These are phyloP conservation scores for Mirounga angustirostris DNA, from an alignment of 2,113 vertebrate genomes.

Conservation along the genomic window DNA sequence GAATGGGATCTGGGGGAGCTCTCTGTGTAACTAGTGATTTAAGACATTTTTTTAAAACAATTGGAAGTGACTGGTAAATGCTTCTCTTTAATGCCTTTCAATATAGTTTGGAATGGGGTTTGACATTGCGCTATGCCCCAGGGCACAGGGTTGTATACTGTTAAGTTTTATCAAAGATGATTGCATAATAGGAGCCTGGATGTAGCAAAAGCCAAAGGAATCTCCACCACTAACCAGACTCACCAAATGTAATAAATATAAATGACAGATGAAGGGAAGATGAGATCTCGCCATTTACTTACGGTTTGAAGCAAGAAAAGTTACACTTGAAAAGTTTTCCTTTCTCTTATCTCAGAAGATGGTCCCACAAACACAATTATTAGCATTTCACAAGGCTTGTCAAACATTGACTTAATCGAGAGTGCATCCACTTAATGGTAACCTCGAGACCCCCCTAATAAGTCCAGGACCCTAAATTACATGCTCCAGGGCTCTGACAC, in stretches of 20 bases:
- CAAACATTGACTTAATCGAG: slow-evolving; percentile 62
- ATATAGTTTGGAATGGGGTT: background rate
- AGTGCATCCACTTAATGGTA: background rate
- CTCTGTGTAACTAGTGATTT: slow-evolving; percentile 34
- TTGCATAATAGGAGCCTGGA: slow-evolving; percentile 56
- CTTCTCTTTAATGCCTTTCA: background rate
- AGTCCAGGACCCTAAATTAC: slow-evolving; percentile 24
- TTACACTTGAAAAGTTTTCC: background rate
- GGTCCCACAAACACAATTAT: background rate
- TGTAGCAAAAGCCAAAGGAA: slow-evolving; percentile 62
- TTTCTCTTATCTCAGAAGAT: slow-evolving; percentile 48
- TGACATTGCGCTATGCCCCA: background rate
- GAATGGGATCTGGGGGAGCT: background rate
- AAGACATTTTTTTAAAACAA: background rate
- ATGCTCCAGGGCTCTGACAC: background rate
- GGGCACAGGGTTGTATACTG: background rate
- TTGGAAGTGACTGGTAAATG: background rate
- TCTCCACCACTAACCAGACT: slow-evolving; percentile 67
- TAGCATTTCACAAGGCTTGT: slow-evolving; percentile 54
- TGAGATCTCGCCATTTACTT: slow-evolving; percentile 70
- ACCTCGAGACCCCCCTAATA: slow-evolving; percentile 45
- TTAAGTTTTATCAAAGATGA: slow-evolving; percentile 64
- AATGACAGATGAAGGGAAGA: slow-evolving; percentile 65
- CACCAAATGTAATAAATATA: slow-evolving; percentile 68
- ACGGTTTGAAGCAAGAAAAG: slow-evolving; percentile 68